phyloP scores from a whole-genome alignment of 2,888 invertebrate genomes.

The Acronicta psi region DNA sequence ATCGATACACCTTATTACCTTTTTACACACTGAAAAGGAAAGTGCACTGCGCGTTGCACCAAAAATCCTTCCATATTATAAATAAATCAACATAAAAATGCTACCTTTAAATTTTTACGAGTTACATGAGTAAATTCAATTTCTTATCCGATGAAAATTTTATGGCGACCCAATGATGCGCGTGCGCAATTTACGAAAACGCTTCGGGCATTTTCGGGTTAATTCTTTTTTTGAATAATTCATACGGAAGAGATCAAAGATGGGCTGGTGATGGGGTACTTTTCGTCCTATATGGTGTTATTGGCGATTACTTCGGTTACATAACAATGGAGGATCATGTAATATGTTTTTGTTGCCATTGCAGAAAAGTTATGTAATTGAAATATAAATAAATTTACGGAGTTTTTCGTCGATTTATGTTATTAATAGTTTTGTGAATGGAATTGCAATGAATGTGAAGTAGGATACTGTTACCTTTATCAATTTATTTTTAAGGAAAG shows the following conservation, averaged over 20 bases:
- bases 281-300: constrained; percentile 44
- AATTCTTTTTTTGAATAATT: constrained; percentile 55
- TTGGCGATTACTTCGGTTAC: constrained; percentile 38
- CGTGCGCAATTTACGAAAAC: constrained; percentile 64
- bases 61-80: constrained; percentile 28
- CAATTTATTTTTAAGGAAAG: too few relatives aligned
- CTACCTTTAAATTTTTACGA: constrained; percentile 59
- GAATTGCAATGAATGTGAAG: constrained; percentile 19
- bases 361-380: constrained; percentile 36
- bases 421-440: constrained; percentile 10
- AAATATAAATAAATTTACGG: constrained; percentile 35
- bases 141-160: constrained; percentile 59
- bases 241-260: constrained; percentile 56
- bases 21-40: constrained; percentile 41
- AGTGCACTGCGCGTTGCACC: constrained; percentile 31
- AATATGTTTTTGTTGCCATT: constrained; percentile 41
- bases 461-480: background rate
- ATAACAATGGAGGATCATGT: constrained; percentile 51
- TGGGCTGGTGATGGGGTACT: constrained; percentile 50
- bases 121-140: constrained; percentile 55
- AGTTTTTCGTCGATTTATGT: constrained; percentile 24
- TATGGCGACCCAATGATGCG: constrained; percentile 56
- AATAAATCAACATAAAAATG: constrained; percentile 57
- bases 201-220: constrained; percentile 52
- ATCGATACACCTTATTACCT: constrained; percentile 23